A percentile compares a stretch with the other conserved stretches of the same genome.
Evolutionary conservation across 1,140 invertebrate species (phyloP).

Genomic region (Aphis gossypii): DNA sequence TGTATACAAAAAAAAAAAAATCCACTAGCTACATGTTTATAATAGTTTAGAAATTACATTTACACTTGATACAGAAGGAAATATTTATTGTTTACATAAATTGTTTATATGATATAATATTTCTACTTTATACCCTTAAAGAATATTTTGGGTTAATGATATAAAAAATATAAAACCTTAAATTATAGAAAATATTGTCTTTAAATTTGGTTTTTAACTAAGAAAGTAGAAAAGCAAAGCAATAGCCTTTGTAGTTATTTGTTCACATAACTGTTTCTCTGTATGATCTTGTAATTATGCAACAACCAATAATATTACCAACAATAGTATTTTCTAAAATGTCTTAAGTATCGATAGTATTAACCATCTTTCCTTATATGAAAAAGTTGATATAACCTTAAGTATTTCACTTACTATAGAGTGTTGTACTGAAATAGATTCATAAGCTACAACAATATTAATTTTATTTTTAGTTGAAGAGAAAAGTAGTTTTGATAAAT

Average conservation of each 20-base stretch:
- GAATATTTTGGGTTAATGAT: neutral
- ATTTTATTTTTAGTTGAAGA: neutral
- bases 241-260: neutral
- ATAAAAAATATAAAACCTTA: neutral
- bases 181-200: neutral
- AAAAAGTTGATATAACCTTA: neutral
- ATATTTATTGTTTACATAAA: neutral
- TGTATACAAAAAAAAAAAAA: no score
- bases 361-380: neutral
- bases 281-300: neutral
- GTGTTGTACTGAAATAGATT: slow-evolving; percentile 4
- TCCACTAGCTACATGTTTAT: neutral
- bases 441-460: slow-evolving; percentile 8
- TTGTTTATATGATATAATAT: neutral
- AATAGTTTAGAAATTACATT: neutral
- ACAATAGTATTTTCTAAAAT: neutral
- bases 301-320: neutral
- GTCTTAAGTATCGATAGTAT: neutral
- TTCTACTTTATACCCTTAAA: neutral
- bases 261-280: neutral
- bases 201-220: neutral
- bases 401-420: slow-evolving; percentile 27
- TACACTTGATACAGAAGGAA: neutral
- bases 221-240: no score
- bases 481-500: neutral